phyloP scores from a whole-genome alignment of 2,888 invertebrate genomes.

The Pristionchus exspectatus region DNA sequence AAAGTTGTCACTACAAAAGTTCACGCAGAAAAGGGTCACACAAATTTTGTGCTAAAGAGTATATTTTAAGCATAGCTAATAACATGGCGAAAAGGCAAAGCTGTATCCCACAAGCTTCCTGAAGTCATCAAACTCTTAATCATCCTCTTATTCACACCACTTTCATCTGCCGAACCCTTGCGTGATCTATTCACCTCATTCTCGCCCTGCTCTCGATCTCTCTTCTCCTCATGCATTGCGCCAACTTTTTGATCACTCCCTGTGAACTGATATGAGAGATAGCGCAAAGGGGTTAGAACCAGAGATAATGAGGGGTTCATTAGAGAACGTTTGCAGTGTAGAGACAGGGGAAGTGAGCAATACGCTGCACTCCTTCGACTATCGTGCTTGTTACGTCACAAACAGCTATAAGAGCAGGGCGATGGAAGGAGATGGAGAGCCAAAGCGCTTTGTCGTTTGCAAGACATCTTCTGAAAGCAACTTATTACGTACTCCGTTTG shows the following conservation, averaged over 20 bases:
- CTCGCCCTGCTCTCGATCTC: background rate
- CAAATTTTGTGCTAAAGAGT: background rate
- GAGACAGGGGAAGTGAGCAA: background rate
- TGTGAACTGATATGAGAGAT: slow-evolving; percentile 41
- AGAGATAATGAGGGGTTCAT: background rate
- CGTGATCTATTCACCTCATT: background rate
- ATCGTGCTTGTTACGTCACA: slow-evolving; percentile 35
- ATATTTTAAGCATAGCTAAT: background rate
- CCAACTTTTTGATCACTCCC: slow-evolving; percentile 33
- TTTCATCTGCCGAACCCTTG: background rate
- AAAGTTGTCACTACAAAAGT: background rate
- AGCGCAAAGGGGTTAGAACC: background rate
- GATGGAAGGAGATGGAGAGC: background rate
- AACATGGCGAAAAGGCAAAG: background rate
- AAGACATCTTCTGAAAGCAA: background rate
- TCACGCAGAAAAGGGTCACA: background rate
- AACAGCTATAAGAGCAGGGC: slow-evolving; percentile 6
- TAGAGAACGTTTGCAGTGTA: background rate
- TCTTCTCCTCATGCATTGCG: background rate
- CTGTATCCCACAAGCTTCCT: background rate
- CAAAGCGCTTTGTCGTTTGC: background rate
- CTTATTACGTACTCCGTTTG: background rate
- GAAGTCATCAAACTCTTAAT: slow-evolving; percentile 21
- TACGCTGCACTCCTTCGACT: slow-evolving; percentile 22
- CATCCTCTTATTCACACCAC: background rate